Base-by-base conservation (phyloP, 2,113 vertebrate genomes). In the Microtus richardsoni region DNA sequence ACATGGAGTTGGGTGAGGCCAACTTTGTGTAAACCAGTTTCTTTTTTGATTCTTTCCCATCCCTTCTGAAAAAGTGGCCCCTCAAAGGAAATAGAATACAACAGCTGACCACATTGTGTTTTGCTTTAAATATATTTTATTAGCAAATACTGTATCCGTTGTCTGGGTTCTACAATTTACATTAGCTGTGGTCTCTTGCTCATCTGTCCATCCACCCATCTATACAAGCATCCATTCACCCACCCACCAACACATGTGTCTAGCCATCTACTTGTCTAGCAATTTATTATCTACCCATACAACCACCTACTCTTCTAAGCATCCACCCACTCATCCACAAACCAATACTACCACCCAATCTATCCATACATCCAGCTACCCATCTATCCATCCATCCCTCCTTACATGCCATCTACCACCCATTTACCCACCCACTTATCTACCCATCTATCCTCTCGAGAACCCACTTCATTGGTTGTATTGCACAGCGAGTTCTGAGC, bases 121-220 rank as follows among this genome's bases (percentile, higher is more conserved):
- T 64, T 79, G 36, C 16, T 64, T 83, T 39, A 28, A 2, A 58
- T 41, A 3, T 54, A 30, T 5, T 89, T 26, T 16, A 2, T 33
- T 26, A 36, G 21, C 14, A 41, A 88, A 41, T 24, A 10, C 6
- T 26, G 3, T 4, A 64, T 39, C 9, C 33, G 4, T 64, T 0
- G 2, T 17, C 44, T 36, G 13, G 11, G 33, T 24, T 26, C 89
- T 66, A 10, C 2, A 5, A 4, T 19, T 6, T 24, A 10, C 33
- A 8, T 1, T 4, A 2, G 11, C 39, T 13, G 4, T 0, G 5
- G 5, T 28, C 2, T 52, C 36, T 39, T 19, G 24, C 6, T n/a
- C 5, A 1, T 17, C 62, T 4, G 1, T 2, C 74, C 39, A 1
- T 22, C 13, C 7, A 62, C 54, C n/a, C 7, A 9, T 39, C 22